Conservation (phyloP, 2,888 invertebrate genomes). For the Caenorhabditis doughertyi region DNA sequence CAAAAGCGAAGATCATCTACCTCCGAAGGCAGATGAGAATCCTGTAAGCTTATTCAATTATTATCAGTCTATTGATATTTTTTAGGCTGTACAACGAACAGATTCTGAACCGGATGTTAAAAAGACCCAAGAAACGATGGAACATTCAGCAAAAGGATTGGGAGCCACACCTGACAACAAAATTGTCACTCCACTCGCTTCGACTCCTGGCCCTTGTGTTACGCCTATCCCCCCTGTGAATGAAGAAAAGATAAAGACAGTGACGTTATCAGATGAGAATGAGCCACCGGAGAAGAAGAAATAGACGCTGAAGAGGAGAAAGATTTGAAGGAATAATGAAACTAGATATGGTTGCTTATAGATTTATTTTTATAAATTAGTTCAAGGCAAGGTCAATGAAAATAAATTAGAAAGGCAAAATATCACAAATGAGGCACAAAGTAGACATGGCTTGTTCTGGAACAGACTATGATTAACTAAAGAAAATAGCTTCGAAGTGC, state of each 20-base stretch:
- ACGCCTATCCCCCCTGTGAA: neutral
- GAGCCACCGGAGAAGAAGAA: constrained; percentile 12
- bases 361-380: constrained; percentile 2
- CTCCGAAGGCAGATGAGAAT: neutral
- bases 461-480: constrained; percentile 57
- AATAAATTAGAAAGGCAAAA: constrained; percentile 34
- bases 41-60: too few relatives aligned
- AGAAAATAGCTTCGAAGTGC: constrained; percentile 75
- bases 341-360: neutral
- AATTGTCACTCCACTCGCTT: neutral
- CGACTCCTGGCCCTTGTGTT: neutral
- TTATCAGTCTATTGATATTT: too few relatives aligned
- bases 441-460: constrained; percentile 1
- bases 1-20: neutral
- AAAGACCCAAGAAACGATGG: neutral
- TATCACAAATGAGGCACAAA: constrained; percentile 35
- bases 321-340: neutral
- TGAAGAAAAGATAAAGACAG: constrained; percentile 13
- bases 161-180: neutral
- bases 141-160: neutral
- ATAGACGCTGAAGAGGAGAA: too few relatives aligned
- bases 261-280: constrained; percentile 9
- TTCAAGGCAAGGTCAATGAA: constrained; percentile 3
- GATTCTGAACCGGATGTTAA: neutral
- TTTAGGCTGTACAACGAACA: too few relatives aligned